phyloP scores from a whole-genome alignment of 1,140 invertebrate genomes.

The Babylonia areolata region DNA sequence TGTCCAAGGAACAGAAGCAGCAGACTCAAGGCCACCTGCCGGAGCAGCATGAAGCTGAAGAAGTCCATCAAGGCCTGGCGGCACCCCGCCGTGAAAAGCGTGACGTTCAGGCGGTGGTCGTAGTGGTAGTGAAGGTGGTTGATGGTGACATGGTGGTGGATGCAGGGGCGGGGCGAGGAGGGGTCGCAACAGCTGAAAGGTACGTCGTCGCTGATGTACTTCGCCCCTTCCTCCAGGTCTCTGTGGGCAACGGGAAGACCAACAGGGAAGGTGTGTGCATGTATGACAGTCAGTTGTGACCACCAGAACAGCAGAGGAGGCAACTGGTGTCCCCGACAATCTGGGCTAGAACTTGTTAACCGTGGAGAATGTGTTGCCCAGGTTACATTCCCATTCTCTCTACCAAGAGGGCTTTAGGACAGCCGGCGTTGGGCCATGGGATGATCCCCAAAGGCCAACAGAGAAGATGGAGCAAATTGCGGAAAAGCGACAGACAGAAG shows the following conservation, averaged over 20 bases:
- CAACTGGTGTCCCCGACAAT: no score
- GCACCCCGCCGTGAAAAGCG: constrained; percentile 62
- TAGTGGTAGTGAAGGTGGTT: constrained; percentile 64
- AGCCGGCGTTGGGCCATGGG: no score
- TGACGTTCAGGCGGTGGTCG: constrained; percentile 51
- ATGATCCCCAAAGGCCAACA: no score
- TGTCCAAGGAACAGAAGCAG: constrained; percentile 42
- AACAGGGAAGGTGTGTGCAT: neutral
- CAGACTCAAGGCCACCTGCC: constrained; percentile 41
- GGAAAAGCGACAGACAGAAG: no score
- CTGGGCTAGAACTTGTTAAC: no score
- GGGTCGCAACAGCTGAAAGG: constrained; percentile 71
- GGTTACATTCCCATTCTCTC: no score
- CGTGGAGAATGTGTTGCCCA: no score
- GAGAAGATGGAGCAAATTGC: no score
- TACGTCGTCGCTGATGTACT: constrained; percentile 60
- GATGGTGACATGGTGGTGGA: constrained; percentile 64
- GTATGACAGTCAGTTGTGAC: no score
- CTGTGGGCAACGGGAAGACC: neutral
- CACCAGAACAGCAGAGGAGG: no score
- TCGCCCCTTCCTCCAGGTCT: neutral
- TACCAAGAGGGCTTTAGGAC: no score
- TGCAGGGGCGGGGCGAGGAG: constrained; percentile 61
- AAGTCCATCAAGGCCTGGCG: constrained; percentile 54
- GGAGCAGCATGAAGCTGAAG: constrained; percentile 53